phyloP scores from a whole-genome alignment of 2,797 vertebrate species.

The Alauda arvensis region DNA sequence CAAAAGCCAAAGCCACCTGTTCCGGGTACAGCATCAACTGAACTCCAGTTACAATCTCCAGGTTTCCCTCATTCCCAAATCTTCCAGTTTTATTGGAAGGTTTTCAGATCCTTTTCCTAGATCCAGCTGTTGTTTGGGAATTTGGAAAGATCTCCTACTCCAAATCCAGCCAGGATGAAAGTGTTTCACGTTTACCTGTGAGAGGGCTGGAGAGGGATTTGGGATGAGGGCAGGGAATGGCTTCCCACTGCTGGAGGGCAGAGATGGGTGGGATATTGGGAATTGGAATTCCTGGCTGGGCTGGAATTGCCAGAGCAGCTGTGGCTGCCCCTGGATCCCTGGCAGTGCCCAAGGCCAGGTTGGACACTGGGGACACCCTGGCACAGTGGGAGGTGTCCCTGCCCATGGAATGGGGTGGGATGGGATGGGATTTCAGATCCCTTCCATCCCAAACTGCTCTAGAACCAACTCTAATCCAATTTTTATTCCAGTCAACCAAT shows the following conservation, averaged over 20 bases:
- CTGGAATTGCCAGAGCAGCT: accelerated
- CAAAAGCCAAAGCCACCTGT: neutral
- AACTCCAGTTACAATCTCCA: neutral
- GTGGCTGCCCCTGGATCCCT: neutral
- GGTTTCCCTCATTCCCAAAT: neutral
- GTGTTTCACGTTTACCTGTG: accelerated
- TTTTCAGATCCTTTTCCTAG: neutral
- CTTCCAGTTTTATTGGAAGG: accelerated
- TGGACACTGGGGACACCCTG: neutral
- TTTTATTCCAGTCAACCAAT: neutral
- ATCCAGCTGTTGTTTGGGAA: neutral
- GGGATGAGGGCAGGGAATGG: neutral
- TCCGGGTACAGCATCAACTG: neutral
- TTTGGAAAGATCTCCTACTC: neutral
- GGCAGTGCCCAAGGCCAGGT: accelerated
- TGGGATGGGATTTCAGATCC: neutral
- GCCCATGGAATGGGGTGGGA: neutral
- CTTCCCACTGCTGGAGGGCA: neutral
- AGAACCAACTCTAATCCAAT: neutral
- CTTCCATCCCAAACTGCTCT: neutral
- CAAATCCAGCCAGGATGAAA: neutral
- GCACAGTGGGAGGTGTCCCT: accelerated
- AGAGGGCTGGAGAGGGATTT: neutral
- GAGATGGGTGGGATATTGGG: neutral
- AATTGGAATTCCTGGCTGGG: neutral